A percentile compares a stretch with the other conserved stretches of the same genome.
Evolutionary conservation across 2,888 invertebrate genomes (phyloP).

Genomic region (Drosophila barbarae): DNA sequence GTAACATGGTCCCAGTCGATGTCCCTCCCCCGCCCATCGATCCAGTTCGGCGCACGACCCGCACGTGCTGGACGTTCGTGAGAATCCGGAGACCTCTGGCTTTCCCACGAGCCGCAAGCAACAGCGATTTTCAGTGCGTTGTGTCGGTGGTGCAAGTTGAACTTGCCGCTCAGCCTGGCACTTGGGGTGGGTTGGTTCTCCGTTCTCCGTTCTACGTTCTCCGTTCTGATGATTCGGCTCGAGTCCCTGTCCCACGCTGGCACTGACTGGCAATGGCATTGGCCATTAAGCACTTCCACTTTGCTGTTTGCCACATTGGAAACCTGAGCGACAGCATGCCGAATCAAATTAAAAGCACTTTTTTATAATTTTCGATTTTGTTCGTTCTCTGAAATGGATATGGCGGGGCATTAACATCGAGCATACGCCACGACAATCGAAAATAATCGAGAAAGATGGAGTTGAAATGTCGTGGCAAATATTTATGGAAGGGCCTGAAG

Average conservation of each 20-base stretch:
- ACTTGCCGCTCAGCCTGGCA: conserved; percentile 24
- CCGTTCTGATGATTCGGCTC: background rate
- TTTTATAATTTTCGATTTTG: conserved; percentile 52
- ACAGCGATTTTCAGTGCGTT: conserved; percentile 28
- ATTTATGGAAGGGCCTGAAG: background rate
- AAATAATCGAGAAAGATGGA: conserved; percentile 18
- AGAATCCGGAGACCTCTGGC: conserved; percentile 78
- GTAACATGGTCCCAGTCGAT: conserved; percentile 38
- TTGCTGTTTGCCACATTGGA: conserved; percentile 40
- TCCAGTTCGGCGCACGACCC: conserved; percentile 64
- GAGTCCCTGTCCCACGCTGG: conserved; percentile 36
- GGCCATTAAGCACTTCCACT: conserved; percentile 38
- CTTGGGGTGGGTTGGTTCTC: conserved; percentile 38
- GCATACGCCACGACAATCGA: conserved; percentile 36
- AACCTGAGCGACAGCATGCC: conserved; percentile 50
- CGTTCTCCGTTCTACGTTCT: conserved; percentile 11
- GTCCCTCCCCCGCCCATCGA: conserved; percentile 6
- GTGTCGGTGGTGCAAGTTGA: conserved; percentile 36
- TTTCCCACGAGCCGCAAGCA: conserved; percentile 69
- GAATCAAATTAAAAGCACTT: conserved; percentile 61
- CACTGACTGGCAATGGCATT: conserved; percentile 31
- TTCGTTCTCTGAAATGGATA: conserved; percentile 53
- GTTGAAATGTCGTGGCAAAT: conserved; percentile 2
- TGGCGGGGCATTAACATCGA: conserved; percentile 16
- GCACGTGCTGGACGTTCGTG: conserved; percentile 79